These are phyloP conservation scores for Caenorhabditis angaria DNA, from an alignment of 2,888 invertebrate species.

Conservation along the genomic window DNA sequence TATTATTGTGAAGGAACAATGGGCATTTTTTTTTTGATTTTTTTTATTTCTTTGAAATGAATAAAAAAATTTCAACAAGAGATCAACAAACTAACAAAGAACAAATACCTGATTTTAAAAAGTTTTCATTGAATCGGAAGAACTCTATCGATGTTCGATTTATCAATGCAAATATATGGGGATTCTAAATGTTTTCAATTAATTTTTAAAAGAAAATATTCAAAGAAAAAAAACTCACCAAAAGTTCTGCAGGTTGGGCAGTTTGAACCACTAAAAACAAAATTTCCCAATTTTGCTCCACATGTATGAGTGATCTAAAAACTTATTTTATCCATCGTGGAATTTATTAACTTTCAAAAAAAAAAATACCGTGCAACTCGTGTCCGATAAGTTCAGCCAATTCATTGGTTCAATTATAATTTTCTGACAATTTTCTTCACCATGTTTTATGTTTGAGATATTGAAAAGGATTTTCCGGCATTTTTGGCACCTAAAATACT, in stretches of 20 bases:
- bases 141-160: slow-evolving; percentile 24
- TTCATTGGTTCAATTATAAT: slow-evolving; percentile 29
- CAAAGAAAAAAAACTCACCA: slow-evolving; percentile 13
- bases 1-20: slow-evolving; percentile 2
- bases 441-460: slow-evolving; percentile 15
- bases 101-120: too few relatives aligned
- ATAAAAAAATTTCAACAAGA: not conserved
- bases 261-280: slow-evolving; percentile 13
- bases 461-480: slow-evolving; percentile 27
- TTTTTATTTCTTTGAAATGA: not conserved
- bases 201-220: not conserved
- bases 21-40: not conserved
- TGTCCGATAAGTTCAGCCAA: slow-evolving; percentile 17
- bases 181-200: too few relatives aligned
- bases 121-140: not conserved
- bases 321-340: too few relatives aligned
- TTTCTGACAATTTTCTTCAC: slow-evolving; percentile 10
- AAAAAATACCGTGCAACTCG: slow-evolving; percentile 7
- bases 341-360: too few relatives aligned
- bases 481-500: slow-evolving; percentile 23
- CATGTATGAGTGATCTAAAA: slow-evolving; percentile 22
- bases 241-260: slow-evolving; percentile 21
- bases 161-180: slow-evolving; percentile 23
- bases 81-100: not conserved
- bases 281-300: slow-evolving; percentile 27